Base-by-base conservation (phyloP, 2,888 invertebrate genomes). In the Monochamus alternatus region DNA sequence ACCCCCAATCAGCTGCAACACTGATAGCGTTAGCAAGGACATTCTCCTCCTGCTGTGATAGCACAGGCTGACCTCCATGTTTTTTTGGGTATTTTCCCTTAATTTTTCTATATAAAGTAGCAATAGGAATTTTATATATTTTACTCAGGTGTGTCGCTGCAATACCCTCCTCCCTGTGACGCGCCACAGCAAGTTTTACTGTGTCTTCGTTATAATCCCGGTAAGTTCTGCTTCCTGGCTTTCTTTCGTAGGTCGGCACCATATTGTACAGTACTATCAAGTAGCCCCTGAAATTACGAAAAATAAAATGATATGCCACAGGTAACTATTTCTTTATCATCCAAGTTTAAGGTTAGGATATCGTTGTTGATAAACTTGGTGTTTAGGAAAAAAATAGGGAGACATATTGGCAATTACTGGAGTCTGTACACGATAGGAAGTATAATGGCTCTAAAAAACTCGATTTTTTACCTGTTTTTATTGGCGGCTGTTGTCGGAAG, bases 1-100 rank as follows among this genome's bases (percentile, higher is more conserved):
- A 73, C 44, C 72, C 64, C 55, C 64, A 72, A 43, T 72, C 72
- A 55, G 65, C 63, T n/a, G 72, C 64, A 65, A 58, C 12, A 43
- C 55, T 43, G 65, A 63, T 63, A 44, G 63, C 63, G 14, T 63
- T 63, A 63, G 22, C 44, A 22, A 63, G n/a, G 44, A 44, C 9
- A 63, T 63, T 22, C 22, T 63, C 63, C 44, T 63, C 63, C n/a
- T n/a, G n/a, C 12, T 38, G 10, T 38, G 38, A 62, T 14, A 62
- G 10, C 43, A 63, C 63, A 14, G 63, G 4, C 44, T 63, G 63
- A 43, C 63, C 22, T 9, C 63, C 63, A 63, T 63, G 63, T 14
- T 44, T 43, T 43, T 63, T 43, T 10, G n/a, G 8, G 44, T 63
- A 44, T 44, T 44, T n/a, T 44, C 22, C 14, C 44, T 63, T 63